Evolutionary conservation across 2,888 invertebrate genomes (phyloP).

Genomic region (Nephrotoma guestfalica): DNA sequence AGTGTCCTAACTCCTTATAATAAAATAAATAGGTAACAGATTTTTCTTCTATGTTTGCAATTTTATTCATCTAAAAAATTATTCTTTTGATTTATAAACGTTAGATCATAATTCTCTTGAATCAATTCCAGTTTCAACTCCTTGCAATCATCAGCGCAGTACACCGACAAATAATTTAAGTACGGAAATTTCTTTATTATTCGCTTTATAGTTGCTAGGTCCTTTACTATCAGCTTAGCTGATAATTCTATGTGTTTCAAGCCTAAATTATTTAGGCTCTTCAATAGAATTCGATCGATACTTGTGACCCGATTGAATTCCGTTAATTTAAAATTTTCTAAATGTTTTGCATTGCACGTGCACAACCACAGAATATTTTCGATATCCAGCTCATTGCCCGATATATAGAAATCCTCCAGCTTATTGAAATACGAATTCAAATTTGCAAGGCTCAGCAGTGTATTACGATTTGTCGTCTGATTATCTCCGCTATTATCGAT

Average conservation of each 20-base stretch:
- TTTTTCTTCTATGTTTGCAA: neutral
- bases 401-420: conserved; percentile 11
- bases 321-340: conserved; percentile 10
- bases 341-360: conserved; percentile 11
- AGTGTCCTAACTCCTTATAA: no score
- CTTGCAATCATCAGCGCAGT: conserved; percentile 11
- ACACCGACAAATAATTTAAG: conserved; percentile 11
- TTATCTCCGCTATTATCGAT: conserved; percentile 9
- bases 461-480: neutral
- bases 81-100: conserved; percentile 12
- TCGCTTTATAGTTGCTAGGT: conserved; percentile 5
- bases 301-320: conserved; percentile 6
- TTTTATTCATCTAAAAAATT: neutral
- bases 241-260: conserved; percentile 12
- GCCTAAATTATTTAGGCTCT: conserved; percentile 5
- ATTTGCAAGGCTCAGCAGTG: neutral
- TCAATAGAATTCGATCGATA: conserved; percentile 10
- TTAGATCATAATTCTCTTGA: conserved; percentile 12
- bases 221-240: conserved; percentile 8
- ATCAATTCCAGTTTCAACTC: conserved; percentile 10
- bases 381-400: conserved; percentile 10
- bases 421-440: conserved; percentile 11
- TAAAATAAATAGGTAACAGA: neutral
- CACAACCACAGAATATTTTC: conserved; percentile 11
- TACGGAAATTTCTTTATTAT: conserved; percentile 10